A percentile compares a stretch with the other conserved stretches of the same genome.
phyloP scores from a whole-genome alignment of 2,113 vertebrate genomes.

The Datnioides undecimradiatus region DNA sequence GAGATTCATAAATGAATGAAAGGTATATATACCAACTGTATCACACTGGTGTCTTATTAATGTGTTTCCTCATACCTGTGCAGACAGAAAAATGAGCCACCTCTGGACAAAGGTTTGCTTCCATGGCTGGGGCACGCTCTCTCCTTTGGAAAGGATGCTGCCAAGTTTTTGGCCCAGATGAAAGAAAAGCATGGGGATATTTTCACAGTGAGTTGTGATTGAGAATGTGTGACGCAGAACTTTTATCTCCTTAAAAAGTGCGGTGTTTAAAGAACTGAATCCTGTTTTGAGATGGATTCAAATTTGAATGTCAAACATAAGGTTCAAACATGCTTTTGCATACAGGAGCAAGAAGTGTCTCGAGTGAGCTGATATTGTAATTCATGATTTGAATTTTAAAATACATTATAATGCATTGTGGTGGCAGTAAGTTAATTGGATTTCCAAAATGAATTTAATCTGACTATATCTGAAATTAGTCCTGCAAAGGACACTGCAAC shows the following conservation, averaged over 20 bases:
- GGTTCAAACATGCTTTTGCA: neutral
- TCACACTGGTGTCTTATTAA: neutral
- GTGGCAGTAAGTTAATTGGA: neutral
- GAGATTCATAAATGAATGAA: slow-evolving; percentile 18
- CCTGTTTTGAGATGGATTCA: neutral
- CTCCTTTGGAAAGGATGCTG: slow-evolving; percentile 88
- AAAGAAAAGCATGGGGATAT: slow-evolving; percentile 90
- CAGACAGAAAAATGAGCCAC: slow-evolving; percentile 87
- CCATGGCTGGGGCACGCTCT: slow-evolving; percentile 91
- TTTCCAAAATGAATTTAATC: neutral
- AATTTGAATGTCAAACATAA: neutral
- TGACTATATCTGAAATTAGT: neutral
- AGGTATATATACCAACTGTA: neutral
- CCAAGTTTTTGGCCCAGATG: slow-evolving; percentile 88
- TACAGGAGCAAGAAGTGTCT: neutral
- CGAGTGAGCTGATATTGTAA: neutral
- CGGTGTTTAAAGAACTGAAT: neutral
- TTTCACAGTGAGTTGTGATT: slow-evolving; percentile 85
- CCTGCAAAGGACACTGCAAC: neutral
- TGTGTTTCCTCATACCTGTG: neutral
- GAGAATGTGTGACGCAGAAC: neutral
- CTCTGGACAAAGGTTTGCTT: slow-evolving; percentile 87
- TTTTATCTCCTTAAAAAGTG: neutral
- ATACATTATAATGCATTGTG: neutral
- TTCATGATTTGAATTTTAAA: neutral